Evolutionary conservation across 2,888 invertebrate species (phyloP).

Genomic region (Acheta domesticus): DNA sequence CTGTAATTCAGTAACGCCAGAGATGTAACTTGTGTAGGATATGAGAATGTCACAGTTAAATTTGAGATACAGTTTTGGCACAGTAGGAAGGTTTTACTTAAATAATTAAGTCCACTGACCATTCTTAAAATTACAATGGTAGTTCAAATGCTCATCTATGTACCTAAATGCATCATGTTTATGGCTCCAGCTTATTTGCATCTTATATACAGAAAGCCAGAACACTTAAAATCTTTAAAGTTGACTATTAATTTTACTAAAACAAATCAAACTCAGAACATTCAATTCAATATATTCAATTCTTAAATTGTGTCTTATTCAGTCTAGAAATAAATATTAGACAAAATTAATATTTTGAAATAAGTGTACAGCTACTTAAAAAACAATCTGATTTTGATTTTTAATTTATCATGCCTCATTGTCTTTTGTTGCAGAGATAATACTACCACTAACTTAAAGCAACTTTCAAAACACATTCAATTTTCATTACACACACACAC

Average conservation of each 20-base stretch:
- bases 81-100: not conserved
- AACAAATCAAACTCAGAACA: not conserved
- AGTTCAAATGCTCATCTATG: not conserved
- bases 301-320: not conserved
- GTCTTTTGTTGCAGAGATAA: no score
- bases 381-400: no score
- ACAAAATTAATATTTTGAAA: no score
- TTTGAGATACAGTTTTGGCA: slow-evolving; percentile 1
- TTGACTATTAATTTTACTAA: not conserved
- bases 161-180: not conserved
- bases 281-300: not conserved
- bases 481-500: no score
- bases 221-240: not conserved
- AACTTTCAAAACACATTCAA: no score
- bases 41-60: slow-evolving; percentile 3
- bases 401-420: no score
- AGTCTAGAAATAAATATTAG: no score
- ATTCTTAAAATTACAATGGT: not conserved
- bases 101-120: not conserved
- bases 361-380: no score
- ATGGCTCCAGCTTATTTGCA: not conserved
- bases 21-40: not conserved
- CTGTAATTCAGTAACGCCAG: not conserved
- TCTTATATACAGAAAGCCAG: not conserved
- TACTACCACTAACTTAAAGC: no score